phyloP scores from a whole-genome alignment of 2,888 invertebrate genomes.

The Bugula neritina region DNA sequence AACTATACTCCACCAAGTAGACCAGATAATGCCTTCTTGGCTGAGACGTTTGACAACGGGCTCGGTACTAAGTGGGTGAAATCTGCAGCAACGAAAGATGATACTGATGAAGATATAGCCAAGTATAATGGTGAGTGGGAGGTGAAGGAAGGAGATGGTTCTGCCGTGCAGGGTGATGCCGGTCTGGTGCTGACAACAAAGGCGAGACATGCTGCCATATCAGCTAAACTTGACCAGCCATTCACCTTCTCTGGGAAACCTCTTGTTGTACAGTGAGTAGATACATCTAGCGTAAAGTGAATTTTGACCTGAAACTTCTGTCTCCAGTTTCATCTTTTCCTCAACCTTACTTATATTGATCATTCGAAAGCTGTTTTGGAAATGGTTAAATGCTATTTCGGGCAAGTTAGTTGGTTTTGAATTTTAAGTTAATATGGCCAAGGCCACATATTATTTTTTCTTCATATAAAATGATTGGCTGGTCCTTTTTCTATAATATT shows the following conservation, averaged over 20 bases:
- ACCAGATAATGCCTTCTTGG: constrained; percentile 64
- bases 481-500: too few species aligned
- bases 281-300: too few species aligned
- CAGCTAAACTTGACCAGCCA: constrained; percentile 68
- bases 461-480: too few species aligned
- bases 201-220: constrained; percentile 92
- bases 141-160: constrained; percentile 70
- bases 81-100: constrained; percentile 85
- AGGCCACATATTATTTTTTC: too few species aligned
- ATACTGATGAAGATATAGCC: constrained; percentile 75
- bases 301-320: too few species aligned
- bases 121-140: constrained; percentile 79
- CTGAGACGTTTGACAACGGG: constrained; percentile 74
- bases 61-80: constrained; percentile 69
- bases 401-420: too few species aligned
- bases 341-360: too few species aligned
- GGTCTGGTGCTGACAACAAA: constrained; percentile 86
- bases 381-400: too few species aligned
- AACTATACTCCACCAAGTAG: constrained; percentile 63
- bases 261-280: constrained; percentile 82
- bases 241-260: constrained; percentile 76
- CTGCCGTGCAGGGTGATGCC: constrained; percentile 73
- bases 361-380: too few species aligned
- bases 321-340: too few species aligned
- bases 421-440: too few species aligned